Conservation (phyloP, 64 coral and sea anemone genomes). For the Acropora tenuis region DNA sequence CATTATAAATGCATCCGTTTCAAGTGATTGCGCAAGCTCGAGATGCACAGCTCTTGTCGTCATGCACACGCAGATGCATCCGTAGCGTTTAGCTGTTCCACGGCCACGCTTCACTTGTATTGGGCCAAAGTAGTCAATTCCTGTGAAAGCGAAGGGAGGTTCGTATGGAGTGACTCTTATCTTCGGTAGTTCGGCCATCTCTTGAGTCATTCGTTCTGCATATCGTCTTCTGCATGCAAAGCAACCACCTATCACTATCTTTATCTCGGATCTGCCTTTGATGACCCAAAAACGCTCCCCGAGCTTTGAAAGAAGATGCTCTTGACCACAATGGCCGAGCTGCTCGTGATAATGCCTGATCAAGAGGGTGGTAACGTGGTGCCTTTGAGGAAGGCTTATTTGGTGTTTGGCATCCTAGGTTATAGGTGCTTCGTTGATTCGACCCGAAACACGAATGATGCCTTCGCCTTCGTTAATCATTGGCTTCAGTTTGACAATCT, state of each 20-base stretch:
- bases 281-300: slow-evolving; percentile 61
- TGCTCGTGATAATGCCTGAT: slow-evolving; percentile 27
- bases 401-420: slow-evolving; percentile 50
- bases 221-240: slow-evolving; percentile 11
- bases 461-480: background rate
- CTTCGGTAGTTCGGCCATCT: slow-evolving; percentile 71
- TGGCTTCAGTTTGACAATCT: slow-evolving; percentile 43
- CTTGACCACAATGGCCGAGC: slow-evolving; percentile 57
- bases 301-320: slow-evolving; percentile 27
- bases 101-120: slow-evolving; percentile 56
- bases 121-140: slow-evolving; percentile 67
- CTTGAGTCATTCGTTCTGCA: slow-evolving; percentile 6
- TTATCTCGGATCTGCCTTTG: slow-evolving; percentile 19
- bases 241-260: slow-evolving; percentile 34
- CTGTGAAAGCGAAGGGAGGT: slow-evolving; percentile 45
- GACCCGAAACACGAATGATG: slow-evolving; percentile 43
- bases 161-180: slow-evolving; percentile 55
- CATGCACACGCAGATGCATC: slow-evolving; percentile 59
- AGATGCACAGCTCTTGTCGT: slow-evolving; percentile 47
- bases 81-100: slow-evolving; percentile 46
- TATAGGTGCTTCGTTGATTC: slow-evolving; percentile 45
- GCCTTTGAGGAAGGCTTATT: slow-evolving; percentile 54
- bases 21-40: slow-evolving; percentile 51
- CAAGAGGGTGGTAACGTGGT: slow-evolving; percentile 42
- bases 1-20: slow-evolving; percentile 63